phyloP scores from a whole-genome alignment of 2,113 vertebrate genomes.

The Alectura lathami region DNA sequence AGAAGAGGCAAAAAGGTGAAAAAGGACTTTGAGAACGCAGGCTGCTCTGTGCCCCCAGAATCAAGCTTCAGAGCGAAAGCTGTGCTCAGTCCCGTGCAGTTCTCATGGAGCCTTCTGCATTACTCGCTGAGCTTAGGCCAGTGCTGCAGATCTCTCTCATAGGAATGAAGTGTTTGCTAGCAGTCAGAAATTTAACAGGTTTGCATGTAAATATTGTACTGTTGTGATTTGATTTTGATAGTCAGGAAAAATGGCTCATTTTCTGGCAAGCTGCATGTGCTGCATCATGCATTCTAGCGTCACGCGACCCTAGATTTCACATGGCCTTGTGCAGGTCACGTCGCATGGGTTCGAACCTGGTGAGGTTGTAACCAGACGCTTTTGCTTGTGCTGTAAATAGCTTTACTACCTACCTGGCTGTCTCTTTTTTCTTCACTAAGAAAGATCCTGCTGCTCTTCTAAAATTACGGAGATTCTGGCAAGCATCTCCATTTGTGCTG shows the following conservation, averaged over 20 bases:
- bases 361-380: fast-evolving
- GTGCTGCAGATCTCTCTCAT: background rate
- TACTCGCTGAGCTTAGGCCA: fast-evolving
- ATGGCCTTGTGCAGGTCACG: background rate
- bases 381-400: background rate
- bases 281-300: background rate
- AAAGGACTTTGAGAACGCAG: fast-evolving
- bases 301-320: fast-evolving
- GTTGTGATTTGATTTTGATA: background rate
- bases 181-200: background rate
- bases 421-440: background rate
- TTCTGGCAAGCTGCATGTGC: background rate
- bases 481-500: background rate
- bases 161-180: background rate
- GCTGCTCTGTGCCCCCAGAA: background rate
- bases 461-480: background rate
- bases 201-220: background rate
- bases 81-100: fast-evolving
- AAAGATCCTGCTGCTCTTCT: background rate
- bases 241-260: background rate
- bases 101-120: background rate
- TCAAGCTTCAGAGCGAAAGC: fast-evolving
- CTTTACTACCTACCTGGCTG: background rate
- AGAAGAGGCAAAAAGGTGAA: background rate
- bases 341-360: no score